Percentiles rank a stretch among this genome's conserved stretches.
Conservation (phyloP, 1,140 invertebrate genomes). For the Cecropterus lyciades region DNA sequence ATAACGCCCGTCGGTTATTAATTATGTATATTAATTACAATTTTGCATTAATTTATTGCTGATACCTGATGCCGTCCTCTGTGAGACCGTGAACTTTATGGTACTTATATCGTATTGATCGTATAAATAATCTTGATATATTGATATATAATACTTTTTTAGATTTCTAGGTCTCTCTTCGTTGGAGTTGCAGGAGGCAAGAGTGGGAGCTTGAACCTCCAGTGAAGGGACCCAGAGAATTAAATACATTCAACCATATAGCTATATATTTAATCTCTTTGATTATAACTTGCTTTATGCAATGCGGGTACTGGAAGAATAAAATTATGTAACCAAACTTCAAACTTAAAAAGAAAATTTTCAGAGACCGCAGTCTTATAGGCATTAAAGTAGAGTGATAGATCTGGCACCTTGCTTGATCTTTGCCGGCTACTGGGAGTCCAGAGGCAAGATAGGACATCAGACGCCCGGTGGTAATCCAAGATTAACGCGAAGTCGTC, state of each 20-base stretch:
- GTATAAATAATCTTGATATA: background rate
- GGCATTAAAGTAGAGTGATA: too few species aligned
- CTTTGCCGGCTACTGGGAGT: conserved; percentile 57
- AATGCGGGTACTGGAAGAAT: too few species aligned
- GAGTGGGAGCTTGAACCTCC: too few species aligned
- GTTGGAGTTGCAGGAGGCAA: too few species aligned
- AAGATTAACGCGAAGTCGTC: conserved; percentile 58
- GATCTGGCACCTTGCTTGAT: conserved; percentile 27
- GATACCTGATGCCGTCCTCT: conserved; percentile 13
- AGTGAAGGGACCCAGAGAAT: too few species aligned
- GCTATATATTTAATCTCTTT: too few species aligned
- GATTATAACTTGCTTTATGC: too few species aligned
- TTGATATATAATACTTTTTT: background rate
- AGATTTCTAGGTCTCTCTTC: too few species aligned
- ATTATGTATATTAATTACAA: conserved; percentile 34
- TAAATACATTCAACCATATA: too few species aligned
- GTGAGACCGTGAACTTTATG: conserved; percentile 19
- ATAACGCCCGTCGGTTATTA: conserved; percentile 21
- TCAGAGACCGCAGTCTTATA: background rate
- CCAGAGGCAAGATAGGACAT: conserved; percentile 52
- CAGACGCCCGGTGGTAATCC: conserved; percentile 53
- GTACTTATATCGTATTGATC: conserved; percentile 1
- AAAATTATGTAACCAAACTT: too few species aligned
- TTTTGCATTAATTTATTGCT: conserved; percentile 20
- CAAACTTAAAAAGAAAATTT: too few species aligned